Evolutionary conservation across 1,140 invertebrate genomes (phyloP).

Genomic region (Whitmania pigra): DNA sequence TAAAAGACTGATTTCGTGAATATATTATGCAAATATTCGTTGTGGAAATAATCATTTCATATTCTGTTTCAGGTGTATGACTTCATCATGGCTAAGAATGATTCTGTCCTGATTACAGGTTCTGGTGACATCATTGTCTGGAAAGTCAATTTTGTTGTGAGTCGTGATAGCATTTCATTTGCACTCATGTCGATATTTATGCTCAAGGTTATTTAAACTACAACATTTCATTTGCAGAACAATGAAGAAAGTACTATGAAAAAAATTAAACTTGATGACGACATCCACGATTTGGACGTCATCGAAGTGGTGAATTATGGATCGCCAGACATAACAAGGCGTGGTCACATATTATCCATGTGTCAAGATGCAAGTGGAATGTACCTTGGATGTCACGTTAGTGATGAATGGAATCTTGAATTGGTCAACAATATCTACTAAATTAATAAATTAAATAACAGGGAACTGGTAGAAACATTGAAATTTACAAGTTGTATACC

Average conservation of each 20-base stretch:
- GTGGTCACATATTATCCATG: slow-evolving; percentile 51
- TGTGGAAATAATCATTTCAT: not conserved
- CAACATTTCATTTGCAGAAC: slow-evolving; percentile 25
- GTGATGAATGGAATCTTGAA: slow-evolving; percentile 23
- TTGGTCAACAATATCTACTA: not conserved
- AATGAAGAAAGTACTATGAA: too few species aligned
- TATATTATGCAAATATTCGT: not conserved
- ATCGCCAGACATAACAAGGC: slow-evolving; percentile 53
- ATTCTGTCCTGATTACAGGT: slow-evolving; percentile 70
- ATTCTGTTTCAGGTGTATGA: slow-evolving; percentile 59
- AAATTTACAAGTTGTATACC: slow-evolving; percentile 67
- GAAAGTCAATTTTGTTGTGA: slow-evolving; percentile 45
- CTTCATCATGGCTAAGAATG: slow-evolving; percentile 62
- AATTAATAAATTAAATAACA: slow-evolving; percentile 24
- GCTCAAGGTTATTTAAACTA: not conserved
- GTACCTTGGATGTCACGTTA: slow-evolving; percentile 61
- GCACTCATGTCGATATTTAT: not conserved
- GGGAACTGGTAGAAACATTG: slow-evolving; percentile 64
- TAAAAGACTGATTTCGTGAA: not conserved
- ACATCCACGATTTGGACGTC: slow-evolving; percentile 25
- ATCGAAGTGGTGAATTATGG: slow-evolving; percentile 34
- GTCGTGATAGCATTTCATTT: not conserved
- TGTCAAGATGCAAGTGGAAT: slow-evolving; percentile 46
- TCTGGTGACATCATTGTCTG: slow-evolving; percentile 70
- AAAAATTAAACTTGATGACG: too few species aligned